Conservation (phyloP, 2,888 invertebrate genomes). For the Villa cingulata region DNA sequence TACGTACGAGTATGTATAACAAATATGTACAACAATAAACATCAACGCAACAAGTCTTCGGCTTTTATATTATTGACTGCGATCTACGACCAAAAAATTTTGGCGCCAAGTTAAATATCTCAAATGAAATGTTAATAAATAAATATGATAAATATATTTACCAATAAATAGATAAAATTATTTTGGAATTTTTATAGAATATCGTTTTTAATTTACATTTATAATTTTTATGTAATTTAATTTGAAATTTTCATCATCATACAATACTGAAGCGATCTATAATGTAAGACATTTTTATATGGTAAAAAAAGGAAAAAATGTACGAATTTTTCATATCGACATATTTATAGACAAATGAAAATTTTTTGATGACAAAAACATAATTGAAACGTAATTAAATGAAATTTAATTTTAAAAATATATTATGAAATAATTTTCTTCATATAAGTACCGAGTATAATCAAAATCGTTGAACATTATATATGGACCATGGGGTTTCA, state of each 20-base stretch:
- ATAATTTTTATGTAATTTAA: slow-evolving; percentile 5
- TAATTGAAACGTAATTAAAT: slow-evolving; percentile 11
- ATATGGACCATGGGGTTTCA: slow-evolving; percentile 9
- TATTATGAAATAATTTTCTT: neutral
- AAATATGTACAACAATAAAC: neutral
- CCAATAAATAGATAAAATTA: slow-evolving; percentile 11
- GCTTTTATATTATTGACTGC: too few species aligned
- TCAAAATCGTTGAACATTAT: too few species aligned
- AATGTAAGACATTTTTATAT: slow-evolving; percentile 13
- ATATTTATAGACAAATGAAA: neutral
- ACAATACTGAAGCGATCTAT: slow-evolving; percentile 13
- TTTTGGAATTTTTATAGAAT: slow-evolving; percentile 14
- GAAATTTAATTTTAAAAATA: slow-evolving; percentile 1
- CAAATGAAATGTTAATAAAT: slow-evolving; percentile 6
- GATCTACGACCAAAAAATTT: slow-evolving; percentile 4
- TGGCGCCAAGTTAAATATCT: slow-evolving; percentile 13
- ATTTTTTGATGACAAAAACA: slow-evolving; percentile 16
- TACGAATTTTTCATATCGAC: neutral
- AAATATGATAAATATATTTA: slow-evolving; percentile 8
- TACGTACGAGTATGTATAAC: neutral
- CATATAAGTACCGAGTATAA: too few species aligned
- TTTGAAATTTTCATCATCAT: slow-evolving; percentile 10
- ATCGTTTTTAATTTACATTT: slow-evolving; percentile 9
- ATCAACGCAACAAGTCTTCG: neutral
- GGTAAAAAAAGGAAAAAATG: neutral